Percentiles rank a stretch among this genome's conserved stretches.
phyloP scores from a whole-genome alignment of 2,888 invertebrate genomes.

The Epistrophe eligans region DNA sequence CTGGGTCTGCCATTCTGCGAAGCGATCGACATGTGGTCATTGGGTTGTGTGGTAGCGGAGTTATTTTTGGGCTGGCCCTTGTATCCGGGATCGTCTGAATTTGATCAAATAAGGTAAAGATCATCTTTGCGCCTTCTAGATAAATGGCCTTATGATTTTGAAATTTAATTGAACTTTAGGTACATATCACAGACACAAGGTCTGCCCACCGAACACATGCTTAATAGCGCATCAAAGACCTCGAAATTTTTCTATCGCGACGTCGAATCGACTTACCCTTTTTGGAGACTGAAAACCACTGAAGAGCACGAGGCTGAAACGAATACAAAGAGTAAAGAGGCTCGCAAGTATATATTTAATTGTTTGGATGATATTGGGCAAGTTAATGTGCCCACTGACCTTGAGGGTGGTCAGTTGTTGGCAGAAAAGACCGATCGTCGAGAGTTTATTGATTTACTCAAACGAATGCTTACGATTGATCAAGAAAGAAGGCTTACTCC shows the following conservation, averaged over 20 bases:
- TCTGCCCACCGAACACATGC: conserved; percentile 98
- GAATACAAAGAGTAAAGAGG: conserved; percentile 99
- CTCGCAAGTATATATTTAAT: conserved; percentile 99
- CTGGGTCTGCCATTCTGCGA: conserved; percentile 99
- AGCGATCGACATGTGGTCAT: conserved; percentile 99
- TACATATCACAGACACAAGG: conserved; percentile 99
- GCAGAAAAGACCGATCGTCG: conserved; percentile 98
- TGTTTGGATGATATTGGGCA: conserved; percentile 99
- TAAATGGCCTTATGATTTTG: background rate
- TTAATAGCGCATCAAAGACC: conserved; percentile 98
- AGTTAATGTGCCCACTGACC: conserved; percentile 98
- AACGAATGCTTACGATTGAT: conserved; percentile 99
- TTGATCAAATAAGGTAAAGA: conserved; percentile 95
- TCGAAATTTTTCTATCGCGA: conserved; percentile 99
- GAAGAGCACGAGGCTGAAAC: conserved; percentile 99
- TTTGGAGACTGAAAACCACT: conserved; percentile 95
- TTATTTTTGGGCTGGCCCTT: conserved; percentile 99
- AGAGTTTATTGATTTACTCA: conserved; percentile 98
- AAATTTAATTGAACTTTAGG: conserved; percentile 73
- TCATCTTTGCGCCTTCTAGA: background rate
- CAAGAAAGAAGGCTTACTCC: conserved; percentile 98
- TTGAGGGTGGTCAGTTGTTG: conserved; percentile 97
- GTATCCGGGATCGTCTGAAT: conserved; percentile 99
- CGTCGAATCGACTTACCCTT: conserved; percentile 95
- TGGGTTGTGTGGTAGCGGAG: conserved; percentile 99